Base-by-base conservation (phyloP, 1,140 invertebrate genomes). In the Megathymus violae region DNA sequence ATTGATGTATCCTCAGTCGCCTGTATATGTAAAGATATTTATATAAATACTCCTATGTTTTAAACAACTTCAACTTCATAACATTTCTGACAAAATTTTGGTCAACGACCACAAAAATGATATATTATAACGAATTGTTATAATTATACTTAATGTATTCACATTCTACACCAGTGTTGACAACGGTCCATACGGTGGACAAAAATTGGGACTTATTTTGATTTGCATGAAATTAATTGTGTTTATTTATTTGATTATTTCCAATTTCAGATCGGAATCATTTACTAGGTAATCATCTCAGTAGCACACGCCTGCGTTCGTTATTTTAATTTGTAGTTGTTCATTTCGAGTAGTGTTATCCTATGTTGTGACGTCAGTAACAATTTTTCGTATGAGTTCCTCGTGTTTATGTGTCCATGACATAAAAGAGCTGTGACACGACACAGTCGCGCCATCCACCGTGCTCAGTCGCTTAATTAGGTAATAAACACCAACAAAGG, bases 211-310 rank as follows among this genome's bases (percentile, higher is more conserved):
- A 36, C 7, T n/a, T 41, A 50, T 64, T 54, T 67, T 63, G 64
- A 65, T 43, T 64, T 68, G 76, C 82, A 83, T 82, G 80, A 50
- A 65, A 70, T 69, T 73, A 72, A 71, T 62, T 80, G 58, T 65
- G 71, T 72, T 72, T 80, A 86, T 89, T 91, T 80, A 87, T 89
- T 88, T 91, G 72, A 75, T 74, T 67, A 85, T 88, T 88, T 91
- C 82, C 80, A 89, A 83, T 91, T 92, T 91, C 89, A 92, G 88
- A 92, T 92, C 89, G 89, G 89, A 91, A 91, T 91, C 91, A 92
- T 92, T 86, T 89, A 86, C 84, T 91, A 90, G 89, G 90, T 92
- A 92, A 92, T 85, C 82, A 85, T 83, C 80, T 71, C 74, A 79
- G 78, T 80, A 73, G 79, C 76, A 71, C 76, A 82, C 73, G 71